Evolutionary conservation across 2,797 vertebrate species (phyloP), one percentile per base, ranked within the genome.

Genomic region (Dendrocincla fuliginosa): DNA sequence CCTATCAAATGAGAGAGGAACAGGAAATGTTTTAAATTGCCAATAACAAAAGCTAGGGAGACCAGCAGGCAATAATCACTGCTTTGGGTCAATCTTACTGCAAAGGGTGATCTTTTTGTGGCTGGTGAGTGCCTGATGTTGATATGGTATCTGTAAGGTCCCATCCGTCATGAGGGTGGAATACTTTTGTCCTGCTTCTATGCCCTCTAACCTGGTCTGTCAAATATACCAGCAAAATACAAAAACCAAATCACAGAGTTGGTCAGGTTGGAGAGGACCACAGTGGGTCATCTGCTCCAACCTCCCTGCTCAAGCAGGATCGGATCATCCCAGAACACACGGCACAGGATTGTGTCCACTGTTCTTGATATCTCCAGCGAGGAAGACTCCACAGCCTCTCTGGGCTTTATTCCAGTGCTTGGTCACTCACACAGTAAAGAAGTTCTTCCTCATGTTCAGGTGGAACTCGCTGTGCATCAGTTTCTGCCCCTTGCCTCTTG

Each of bases 361-460:
- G 11, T 33, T 44, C 7, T 9, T 2, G 1, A 1, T 30, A 25
- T 18, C 11, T 63, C 49, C 35, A 0, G 4, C 15, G 27, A 69
- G 11, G 27, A 18, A 76, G 10, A 24, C 32, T 56, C 32, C 42
- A 44, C 27, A 50, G n/a, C 13, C 16, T 44, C 28, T 52, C 37
- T 19, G n/a, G 61, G 27, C 22, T 0, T 7, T 56, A 18, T 33
- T 39, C 16, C 44, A 44, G n/a, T 18, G 28, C 10, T 14, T 13
- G 57, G 44, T 57, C n/a, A 44, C 10, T 2, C 20, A 16, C 20
- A 46, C 17, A 46, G 44, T 15, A 18, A 70, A 30, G 28, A 35
- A 39, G 5, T 28, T 63, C 16, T 30, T 83, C 28, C 18, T 63
- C 5, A 33, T 19, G 30, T 15, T 25, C n/a, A 30, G 10, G 28